Base-by-base conservation (phyloP, 2,113 vertebrate species). In the Girardinichthys multiradiatus region DNA sequence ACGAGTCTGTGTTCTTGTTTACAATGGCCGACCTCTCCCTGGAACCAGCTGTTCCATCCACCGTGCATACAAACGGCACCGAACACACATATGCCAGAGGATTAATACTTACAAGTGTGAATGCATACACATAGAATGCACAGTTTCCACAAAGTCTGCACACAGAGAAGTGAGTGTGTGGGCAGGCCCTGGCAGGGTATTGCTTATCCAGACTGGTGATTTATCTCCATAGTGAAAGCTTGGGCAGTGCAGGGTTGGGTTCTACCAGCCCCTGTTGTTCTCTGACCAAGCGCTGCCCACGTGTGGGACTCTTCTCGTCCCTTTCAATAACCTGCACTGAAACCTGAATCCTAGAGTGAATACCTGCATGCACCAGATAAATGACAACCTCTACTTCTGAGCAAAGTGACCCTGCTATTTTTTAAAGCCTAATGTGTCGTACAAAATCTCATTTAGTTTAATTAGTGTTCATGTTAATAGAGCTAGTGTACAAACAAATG, bases 251-350 rank as follows among this genome's bases (percentile, higher is more conserved):
- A 88, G 91, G 85, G 85, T 90, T 86, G 83, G 87, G 76, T 70
- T 70, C 87, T 90, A 90, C 92, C 92, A 92, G 86, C 89, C 88
- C 79, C 85, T 84, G 88, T 87, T 90, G 89, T 91, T 83, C 79
- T 90, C 89, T 89, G 91, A 89, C 87, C 88, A 90, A 76, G 74
- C 83, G 24, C 75, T 79, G 76, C 82, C 89, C 88, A 90, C 84
- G 80, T 90, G 90, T 87, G 87, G 87, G 85, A 87, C 86, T 89
- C 83, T 63, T 86, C 83, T 86, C 90, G 91, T 91, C 91, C 83
- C 86, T 86, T 89, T 89, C 88, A 91, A 90, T 92, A 89, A 88
- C 80, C 85, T 82, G 79, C 84, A 73, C 63, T 29, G 86, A 90
- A 90, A 87, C 81, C 85, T 37, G 82, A 91, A 76, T 85, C 82